Evolutionary conservation across 2,113 vertebrate genomes (phyloP).

Genomic region (Myxocyprinus asiaticus): DNA sequence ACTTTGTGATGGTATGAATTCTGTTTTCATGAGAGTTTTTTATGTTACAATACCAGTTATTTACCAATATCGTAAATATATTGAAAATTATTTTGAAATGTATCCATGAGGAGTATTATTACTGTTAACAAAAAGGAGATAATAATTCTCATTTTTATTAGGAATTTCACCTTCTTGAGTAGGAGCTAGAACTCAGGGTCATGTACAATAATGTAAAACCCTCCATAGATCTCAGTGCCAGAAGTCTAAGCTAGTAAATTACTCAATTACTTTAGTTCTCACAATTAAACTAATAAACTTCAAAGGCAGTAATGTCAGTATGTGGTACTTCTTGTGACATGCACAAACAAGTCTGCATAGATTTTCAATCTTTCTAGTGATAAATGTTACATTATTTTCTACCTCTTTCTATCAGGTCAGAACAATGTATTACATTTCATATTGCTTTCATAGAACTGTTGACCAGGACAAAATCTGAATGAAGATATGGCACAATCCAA

Average conservation of each 20-base stretch:
- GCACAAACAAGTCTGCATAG: not conserved
- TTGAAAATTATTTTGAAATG: not conserved
- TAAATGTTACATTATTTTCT: not conserved
- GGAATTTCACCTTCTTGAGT: not conserved
- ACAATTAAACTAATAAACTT: not conserved
- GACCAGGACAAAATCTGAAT: not conserved
- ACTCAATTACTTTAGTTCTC: not conserved
- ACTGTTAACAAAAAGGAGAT: not conserved
- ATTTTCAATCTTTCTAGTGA: not conserved
- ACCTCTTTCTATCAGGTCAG: not conserved
- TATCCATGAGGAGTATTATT: not conserved
- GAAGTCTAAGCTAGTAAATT: conserved; percentile 4
- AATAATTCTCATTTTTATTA: too few relatives aligned
- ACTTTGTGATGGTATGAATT: not conserved
- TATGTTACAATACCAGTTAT: not conserved
- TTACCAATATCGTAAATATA: not conserved
- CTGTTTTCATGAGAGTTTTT: not conserved
- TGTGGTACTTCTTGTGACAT: not conserved
- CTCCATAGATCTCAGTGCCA: not conserved
- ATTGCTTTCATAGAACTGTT: not conserved
- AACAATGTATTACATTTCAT: not conserved
- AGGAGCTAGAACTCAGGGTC: not conserved
- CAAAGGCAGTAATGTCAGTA: not conserved
- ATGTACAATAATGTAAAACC: conserved; percentile 19
- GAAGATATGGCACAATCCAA: not conserved